These are phyloP conservation scores for Acanthoscelides obtectus DNA, from an alignment of 2,888 invertebrate genomes.

Conservation along the genomic window DNA sequence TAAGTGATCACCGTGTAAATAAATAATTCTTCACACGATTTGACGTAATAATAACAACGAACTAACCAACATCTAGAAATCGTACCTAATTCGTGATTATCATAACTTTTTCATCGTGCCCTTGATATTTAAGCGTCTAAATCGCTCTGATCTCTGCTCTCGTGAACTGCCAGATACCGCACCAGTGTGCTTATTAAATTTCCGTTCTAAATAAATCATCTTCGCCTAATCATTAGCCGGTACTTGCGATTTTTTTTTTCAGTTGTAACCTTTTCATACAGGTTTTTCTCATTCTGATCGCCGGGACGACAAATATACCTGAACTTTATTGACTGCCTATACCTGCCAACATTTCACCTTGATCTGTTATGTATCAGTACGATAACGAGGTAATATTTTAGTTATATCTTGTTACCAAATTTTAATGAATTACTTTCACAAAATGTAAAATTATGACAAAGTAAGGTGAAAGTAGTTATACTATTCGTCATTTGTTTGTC, in stretches of 20 bases:
- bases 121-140: neutral
- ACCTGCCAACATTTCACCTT: too few relatives aligned
- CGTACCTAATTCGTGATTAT: neutral
- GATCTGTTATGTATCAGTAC: too few relatives aligned
- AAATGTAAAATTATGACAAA: too few relatives aligned
- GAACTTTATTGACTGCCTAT: too few relatives aligned
- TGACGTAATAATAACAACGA: neutral
- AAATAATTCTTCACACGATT: neutral
- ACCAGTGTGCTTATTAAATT: neutral
- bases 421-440: too few relatives aligned
- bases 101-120: neutral
- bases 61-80: neutral
- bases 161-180: neutral
- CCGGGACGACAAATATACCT: too few relatives aligned
- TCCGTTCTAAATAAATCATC: neutral
- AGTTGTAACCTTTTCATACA: neutral
- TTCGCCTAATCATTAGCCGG: neutral
- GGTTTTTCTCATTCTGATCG: neutral
- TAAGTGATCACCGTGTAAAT: too few relatives aligned
- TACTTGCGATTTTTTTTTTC: neutral
- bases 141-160: neutral
- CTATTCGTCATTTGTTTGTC: too few relatives aligned
- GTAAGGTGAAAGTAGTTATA: too few relatives aligned
- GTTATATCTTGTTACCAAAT: too few relatives aligned
- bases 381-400: too few relatives aligned